Evolutionary conservation across 1,140 invertebrate genomes (phyloP), one percentile per base, ranked within the genome.

Genomic region (Caenorhabditis briggsae): DNA sequence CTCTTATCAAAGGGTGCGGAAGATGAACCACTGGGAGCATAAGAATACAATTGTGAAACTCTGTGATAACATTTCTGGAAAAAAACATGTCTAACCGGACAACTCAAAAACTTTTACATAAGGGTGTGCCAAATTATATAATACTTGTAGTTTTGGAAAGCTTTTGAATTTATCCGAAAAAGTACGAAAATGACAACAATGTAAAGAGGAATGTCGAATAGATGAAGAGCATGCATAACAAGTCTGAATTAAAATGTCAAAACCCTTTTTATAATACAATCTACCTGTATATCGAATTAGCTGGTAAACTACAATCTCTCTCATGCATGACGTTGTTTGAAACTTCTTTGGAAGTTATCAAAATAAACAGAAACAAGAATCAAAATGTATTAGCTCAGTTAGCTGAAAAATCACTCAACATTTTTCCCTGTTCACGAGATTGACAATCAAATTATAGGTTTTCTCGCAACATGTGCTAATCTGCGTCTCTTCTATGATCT

Each of bases 11-110:
- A 7, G 64, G 64, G n/a, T 70, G 43, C 16, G 64, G 64, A 18
- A 70, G 16, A 46, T 70, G 64, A 46, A 70, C 64, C n/a, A 70
- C 41, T 16, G 64, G 64, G 43, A 70, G 64, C 64, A 70, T 70
- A 0, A 70, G 41, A 70, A 43, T 43, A 46, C 64, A 70, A 46
- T 46, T 70, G 18, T 70, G 64, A 70, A 70, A 70, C 20, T 70
- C 64, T 16, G 64, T 70, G 5, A 70, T 16, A 12, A 70, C 64
- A 70, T 70, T 70, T 70, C 64, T 70, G 18, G 18, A 70, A 70
- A 14, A 25, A 1, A 61, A 33, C n/a, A 20, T 2, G 33, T 8
- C 20, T 18, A 25, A 23, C 5, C 25, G 9, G 9, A 8, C 5
- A 25, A 9, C 20, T 25, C 23, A n/a, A n/a, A n/a, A n/a, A n/a